phyloP scores from a whole-genome alignment of 2,797 vertebrate genomes.

The Gobionotothen gibberifrons region DNA sequence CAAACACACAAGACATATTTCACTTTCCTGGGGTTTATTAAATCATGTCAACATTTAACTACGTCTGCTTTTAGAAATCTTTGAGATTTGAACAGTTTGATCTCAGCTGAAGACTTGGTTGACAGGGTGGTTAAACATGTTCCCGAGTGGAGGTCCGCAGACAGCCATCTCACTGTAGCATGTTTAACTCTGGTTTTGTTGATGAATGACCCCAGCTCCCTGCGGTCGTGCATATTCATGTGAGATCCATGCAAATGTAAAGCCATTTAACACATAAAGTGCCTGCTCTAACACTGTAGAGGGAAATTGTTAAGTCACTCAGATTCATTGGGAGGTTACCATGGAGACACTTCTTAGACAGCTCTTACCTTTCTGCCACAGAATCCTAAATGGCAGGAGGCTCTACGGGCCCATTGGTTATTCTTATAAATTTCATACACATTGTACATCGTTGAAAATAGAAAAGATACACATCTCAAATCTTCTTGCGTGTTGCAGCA shows the following conservation, averaged over 20 bases:
- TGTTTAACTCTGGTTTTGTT: conserved; percentile 28
- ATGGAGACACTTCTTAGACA: conserved; percentile 76
- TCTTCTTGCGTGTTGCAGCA: neutral
- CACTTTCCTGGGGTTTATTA: conserved; percentile 26
- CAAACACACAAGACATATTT: conserved; percentile 23
- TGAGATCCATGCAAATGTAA: conserved; percentile 44
- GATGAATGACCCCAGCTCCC: conserved; percentile 46
- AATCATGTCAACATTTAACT: conserved; percentile 40
- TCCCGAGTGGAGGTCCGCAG: conserved; percentile 22
- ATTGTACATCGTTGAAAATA: conserved; percentile 36
- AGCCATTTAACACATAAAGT: conserved; percentile 42
- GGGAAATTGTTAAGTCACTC: conserved; percentile 73
- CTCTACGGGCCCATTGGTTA: conserved; percentile 48
- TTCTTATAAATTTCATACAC: conserved; percentile 55
- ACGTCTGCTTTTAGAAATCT: conserved; percentile 25
- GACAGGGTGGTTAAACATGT: conserved; percentile 23
- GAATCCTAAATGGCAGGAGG: conserved; percentile 60
- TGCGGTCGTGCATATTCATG: conserved; percentile 66
- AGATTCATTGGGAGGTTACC: conserved; percentile 76
- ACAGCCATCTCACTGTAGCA: conserved; percentile 18
- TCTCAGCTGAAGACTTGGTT: conserved; percentile 22
- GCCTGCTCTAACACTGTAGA: conserved; percentile 33
- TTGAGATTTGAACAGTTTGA: conserved; percentile 37
- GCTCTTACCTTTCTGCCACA: conserved; percentile 50
- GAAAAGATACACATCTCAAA: conserved; percentile 5